Evolutionary conservation across 2,888 invertebrate species (phyloP).

Genomic region (Callimorpha dominula): DNA sequence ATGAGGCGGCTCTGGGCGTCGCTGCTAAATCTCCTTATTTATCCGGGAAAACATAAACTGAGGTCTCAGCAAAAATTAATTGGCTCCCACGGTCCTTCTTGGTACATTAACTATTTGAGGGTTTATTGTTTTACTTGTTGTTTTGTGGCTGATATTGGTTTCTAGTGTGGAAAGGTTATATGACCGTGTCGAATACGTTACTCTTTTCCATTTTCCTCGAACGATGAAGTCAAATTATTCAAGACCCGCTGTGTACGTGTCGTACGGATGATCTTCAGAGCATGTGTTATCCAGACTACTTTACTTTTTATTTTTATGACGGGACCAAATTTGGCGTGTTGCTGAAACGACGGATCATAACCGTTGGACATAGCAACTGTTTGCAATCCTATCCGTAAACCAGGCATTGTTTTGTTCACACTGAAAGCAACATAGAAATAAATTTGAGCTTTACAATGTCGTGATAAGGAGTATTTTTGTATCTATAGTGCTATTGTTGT

Average conservation of each 20-base stretch:
- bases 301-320: constrained; percentile 82
- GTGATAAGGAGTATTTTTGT: constrained; percentile 56
- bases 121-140: constrained; percentile 65
- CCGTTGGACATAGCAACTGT: constrained; percentile 82
- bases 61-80: constrained; percentile 84
- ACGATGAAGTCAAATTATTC: constrained; percentile 51
- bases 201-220: constrained; percentile 39
- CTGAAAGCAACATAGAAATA: constrained; percentile 42
- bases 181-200: constrained; percentile 15
- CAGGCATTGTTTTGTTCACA: constrained; percentile 69
- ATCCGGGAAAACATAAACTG: constrained; percentile 84
- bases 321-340: constrained; percentile 81
- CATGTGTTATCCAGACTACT: constrained; percentile 74
- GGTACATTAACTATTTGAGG: constrained; percentile 75
- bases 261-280: constrained; percentile 65
- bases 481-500: constrained; percentile 50
- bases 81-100: constrained; percentile 79
- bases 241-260: constrained; percentile 52
- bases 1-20: constrained; percentile 76
- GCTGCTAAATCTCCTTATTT: constrained; percentile 85
- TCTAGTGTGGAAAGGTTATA: constrained; percentile 29
- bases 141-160: constrained; percentile 46
- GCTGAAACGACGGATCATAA: constrained; percentile 82
- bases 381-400: constrained; percentile 77
- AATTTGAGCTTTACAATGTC: constrained; percentile 57